Conservation (phyloP, 2,113 vertebrate genomes). For the Meriones unguiculatus region DNA sequence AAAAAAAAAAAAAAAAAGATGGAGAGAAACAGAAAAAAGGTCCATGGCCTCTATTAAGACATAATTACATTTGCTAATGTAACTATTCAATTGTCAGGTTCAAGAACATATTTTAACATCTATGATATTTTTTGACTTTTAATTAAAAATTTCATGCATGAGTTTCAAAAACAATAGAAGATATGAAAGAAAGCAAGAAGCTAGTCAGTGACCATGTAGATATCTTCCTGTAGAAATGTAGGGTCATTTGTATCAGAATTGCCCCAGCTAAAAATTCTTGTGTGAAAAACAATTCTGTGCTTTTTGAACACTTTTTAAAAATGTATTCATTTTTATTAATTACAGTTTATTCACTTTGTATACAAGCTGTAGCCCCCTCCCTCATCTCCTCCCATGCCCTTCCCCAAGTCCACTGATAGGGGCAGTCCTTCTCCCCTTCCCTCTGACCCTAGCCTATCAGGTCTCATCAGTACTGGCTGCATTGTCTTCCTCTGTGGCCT, state of each 20-base stretch:
- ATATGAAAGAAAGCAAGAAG: neutral
- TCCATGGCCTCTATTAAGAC: neutral
- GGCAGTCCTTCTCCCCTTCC: too few relatives aligned
- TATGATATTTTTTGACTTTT: neutral
- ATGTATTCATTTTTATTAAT: too few relatives aligned
- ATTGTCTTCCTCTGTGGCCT: too few relatives aligned
- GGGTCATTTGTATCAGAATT: neutral
- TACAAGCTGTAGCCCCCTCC: too few relatives aligned
- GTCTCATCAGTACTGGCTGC: too few relatives aligned
- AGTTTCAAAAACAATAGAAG: neutral
- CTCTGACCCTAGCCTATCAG: too few relatives aligned
- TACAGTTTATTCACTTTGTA: too few relatives aligned
- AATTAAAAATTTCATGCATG: constrained; percentile 4
- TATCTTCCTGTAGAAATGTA: constrained; percentile 28
- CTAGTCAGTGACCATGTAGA: too few relatives aligned
- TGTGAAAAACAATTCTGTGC: neutral
- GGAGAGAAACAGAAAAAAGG: neutral
- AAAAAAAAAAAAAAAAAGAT: neutral
- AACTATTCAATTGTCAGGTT: neutral
- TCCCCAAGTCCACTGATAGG: too few relatives aligned
- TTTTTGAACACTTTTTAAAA: neutral
- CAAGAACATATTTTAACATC: neutral
- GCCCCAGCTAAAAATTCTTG: neutral
- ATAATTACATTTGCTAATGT: neutral
- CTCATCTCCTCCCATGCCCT: too few relatives aligned